Evolutionary conservation across 2,888 invertebrate genomes (phyloP).

Genomic region (Celastrina argiolus): DNA sequence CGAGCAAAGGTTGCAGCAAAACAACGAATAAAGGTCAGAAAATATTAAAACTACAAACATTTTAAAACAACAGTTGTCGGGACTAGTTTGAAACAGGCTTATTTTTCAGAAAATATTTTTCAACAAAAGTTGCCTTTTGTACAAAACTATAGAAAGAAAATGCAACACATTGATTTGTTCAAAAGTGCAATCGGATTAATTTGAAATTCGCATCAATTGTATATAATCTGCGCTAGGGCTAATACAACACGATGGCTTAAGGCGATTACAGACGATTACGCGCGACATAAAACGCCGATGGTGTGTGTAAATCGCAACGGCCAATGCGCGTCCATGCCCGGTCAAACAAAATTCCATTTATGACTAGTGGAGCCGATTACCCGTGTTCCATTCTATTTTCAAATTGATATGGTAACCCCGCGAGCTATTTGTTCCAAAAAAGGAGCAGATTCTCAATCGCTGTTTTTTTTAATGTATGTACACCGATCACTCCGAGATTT

Average conservation of each 20-base stretch:
- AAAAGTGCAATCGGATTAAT: not conserved
- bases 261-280: conserved; percentile 28
- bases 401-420: not conserved
- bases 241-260: conserved; percentile 26
- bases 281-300: conserved; percentile 26
- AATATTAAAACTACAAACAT: not conserved
- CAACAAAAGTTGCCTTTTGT: too few species aligned
- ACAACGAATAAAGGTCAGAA: not conserved
- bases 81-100: too few species aligned
- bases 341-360: conserved; percentile 10
- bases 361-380: conserved; percentile 6
- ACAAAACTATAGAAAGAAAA: not conserved
- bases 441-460: too few species aligned
- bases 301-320: conserved; percentile 21
- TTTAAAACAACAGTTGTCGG: not conserved
- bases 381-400: conserved; percentile 1
- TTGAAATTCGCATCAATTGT: conserved; percentile 1
- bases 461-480: too few species aligned
- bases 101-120: too few species aligned
- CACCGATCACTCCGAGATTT: too few species aligned
- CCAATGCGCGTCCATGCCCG: not conserved
- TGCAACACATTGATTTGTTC: not conserved
- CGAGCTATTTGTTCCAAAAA: too few species aligned
- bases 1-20: not conserved
- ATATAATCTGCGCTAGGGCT: conserved; percentile 10